Conservation (phyloP, 2,797 vertebrate genomes). For the Arctocebus calabarensis region DNA sequence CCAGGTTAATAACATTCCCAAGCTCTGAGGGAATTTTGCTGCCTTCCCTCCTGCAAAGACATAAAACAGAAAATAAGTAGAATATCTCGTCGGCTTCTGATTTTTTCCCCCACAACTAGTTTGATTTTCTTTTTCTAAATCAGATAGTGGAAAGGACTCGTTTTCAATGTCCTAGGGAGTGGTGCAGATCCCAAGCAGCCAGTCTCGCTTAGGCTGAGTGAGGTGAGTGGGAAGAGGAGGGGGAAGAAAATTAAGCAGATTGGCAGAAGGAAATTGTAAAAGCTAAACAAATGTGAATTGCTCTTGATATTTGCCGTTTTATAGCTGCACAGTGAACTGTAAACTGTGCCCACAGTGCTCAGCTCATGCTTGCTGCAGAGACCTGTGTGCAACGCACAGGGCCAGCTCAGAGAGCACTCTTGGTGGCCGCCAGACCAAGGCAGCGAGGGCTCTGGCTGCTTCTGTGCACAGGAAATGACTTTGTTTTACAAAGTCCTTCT, state of each 20-base stretch:
- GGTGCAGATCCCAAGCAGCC: background rate
- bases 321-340: background rate
- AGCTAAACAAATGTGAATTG: background rate
- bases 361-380: background rate
- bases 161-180: background rate
- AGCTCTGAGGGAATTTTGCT: background rate
- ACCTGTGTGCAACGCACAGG: fast-evolving
- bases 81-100: background rate
- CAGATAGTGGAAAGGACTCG: background rate
- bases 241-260: background rate
- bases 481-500: constrained; percentile 7
- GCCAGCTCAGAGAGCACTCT: background rate
- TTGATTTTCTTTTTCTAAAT: background rate
- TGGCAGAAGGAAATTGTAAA: background rate
- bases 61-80: background rate
- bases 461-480: background rate
- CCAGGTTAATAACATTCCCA: background rate
- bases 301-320: background rate
- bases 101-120: background rate
- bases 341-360: background rate
- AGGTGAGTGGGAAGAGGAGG: background rate
- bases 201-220: background rate
- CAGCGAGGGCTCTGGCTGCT: background rate
- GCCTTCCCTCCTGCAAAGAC: background rate
- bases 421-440: background rate